Base-by-base conservation (phyloP, 2,888 invertebrate species). In the Xylota sylvarum region DNA sequence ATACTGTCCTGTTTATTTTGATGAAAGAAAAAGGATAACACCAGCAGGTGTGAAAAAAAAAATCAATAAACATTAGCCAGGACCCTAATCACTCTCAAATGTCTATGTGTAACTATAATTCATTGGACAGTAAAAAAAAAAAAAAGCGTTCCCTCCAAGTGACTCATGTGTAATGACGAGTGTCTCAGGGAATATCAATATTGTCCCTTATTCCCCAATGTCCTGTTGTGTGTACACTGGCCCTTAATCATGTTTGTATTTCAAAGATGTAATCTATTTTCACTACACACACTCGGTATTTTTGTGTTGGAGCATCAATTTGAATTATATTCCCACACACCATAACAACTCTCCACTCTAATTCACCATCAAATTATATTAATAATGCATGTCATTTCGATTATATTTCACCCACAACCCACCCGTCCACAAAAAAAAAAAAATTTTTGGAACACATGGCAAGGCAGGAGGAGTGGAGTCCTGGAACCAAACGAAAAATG, bases 371-470 rank as follows among this genome's bases (percentile, higher is more conserved):
- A 69, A 79, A 70, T 64, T 62, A 67, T 73, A 69, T 79, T 79
- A 79, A 67, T 79, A 84, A 84, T 84, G 67, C 73, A 79, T 79
- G 84, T 74, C 79, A 69, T 40, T 78, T 74, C 62, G 80, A 79
- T 73, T 79, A 73, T 40, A 60, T 12, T 50, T 56, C 9, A 19
- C 1, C 48, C 46, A 58, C 30, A 50, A 48, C 17, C 5, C 23
- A 27, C 17, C 30, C 23, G 2, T 23, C 23, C 23, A 23, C 2
- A 23, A 23, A 23, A 23, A 3, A 23, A 23, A 23, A 23, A 23
- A 23, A 23, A 23, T 23, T n/a, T n/a, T n/a, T 23, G n/a, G 40
- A 43, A 19, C 30, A 48, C 27, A 12, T 50, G 30, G 6, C 35
- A 55, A 17, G 37, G 10, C 17, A 79, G 48, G 17, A 48, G 14